phyloP scores from a whole-genome alignment of 2,888 invertebrate species.

The Terebella lapidaria region DNA sequence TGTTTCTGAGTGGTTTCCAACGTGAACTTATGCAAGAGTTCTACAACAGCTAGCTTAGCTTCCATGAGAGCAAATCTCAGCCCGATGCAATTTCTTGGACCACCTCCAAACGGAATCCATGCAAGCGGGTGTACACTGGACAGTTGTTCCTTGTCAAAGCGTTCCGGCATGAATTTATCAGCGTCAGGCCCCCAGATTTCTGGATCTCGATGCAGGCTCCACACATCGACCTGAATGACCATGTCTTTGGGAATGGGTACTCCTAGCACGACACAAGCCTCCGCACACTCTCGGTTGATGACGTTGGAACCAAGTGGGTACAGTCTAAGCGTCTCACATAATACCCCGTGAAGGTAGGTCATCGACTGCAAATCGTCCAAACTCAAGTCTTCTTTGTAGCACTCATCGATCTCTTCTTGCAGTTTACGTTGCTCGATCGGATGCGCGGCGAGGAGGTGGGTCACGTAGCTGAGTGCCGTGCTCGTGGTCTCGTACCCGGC shows the following conservation, averaged over 20 bases:
- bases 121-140: slow-evolving; percentile 25
- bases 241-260: slow-evolving; percentile 36
- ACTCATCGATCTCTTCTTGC: slow-evolving; percentile 51
- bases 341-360: slow-evolving; percentile 53
- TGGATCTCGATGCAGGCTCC: slow-evolving; percentile 39
- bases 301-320: slow-evolving; percentile 50
- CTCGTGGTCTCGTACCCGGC: slow-evolving; percentile 60
- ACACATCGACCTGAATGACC: slow-evolving; percentile 43
- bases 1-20: background rate
- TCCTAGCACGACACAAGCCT: slow-evolving; percentile 29
- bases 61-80: slow-evolving; percentile 44
- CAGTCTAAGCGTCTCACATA: slow-evolving; percentile 53
- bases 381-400: no score
- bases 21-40: slow-evolving; percentile 33
- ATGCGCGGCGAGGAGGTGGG: slow-evolving; percentile 55
- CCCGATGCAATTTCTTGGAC: slow-evolving; percentile 45
- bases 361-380: no score
- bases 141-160: no score
- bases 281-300: slow-evolving; percentile 38
- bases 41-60: slow-evolving; percentile 36
- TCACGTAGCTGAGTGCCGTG: slow-evolving; percentile 54
- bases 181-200: slow-evolving; percentile 41
- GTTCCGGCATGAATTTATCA: slow-evolving; percentile 37
- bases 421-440: slow-evolving; percentile 54
- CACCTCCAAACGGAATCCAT: slow-evolving; percentile 44